These are phyloP conservation scores for Eurytoma californica DNA, from an alignment of 2,888 invertebrate species.

Conservation along the genomic window DNA sequence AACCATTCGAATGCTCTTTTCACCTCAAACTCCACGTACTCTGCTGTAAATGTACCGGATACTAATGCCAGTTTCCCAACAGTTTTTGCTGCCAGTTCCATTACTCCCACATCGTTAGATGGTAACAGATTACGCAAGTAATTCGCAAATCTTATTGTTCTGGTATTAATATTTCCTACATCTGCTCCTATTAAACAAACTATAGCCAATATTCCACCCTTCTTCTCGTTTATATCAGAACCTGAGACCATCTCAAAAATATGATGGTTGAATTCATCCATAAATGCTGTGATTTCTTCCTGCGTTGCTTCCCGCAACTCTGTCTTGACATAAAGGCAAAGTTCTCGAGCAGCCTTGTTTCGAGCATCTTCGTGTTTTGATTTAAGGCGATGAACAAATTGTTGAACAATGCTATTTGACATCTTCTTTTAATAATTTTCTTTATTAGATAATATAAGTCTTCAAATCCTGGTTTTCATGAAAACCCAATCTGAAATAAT, in stretches of 20 bases:
- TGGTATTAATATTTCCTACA: constrained; percentile 92
- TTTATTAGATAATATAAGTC: too few species aligned
- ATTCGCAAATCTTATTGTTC: constrained; percentile 94
- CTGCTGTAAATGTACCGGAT: constrained; percentile 94
- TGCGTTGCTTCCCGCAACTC: constrained; percentile 92
- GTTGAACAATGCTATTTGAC: constrained; percentile 82
- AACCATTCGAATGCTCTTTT: constrained; percentile 97
- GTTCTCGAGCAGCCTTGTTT: constrained; percentile 90
- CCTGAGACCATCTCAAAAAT: constrained; percentile 98
- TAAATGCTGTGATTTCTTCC: constrained; percentile 92
- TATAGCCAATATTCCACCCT: constrained; percentile 96
- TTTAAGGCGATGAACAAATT: constrained; percentile 91
- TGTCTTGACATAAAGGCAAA: constrained; percentile 93
- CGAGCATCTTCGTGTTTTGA: constrained; percentile 91
- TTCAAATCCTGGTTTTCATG: too few species aligned
- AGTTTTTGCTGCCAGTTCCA: constrained; percentile 97
- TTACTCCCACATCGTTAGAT: constrained; percentile 92
- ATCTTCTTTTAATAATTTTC: constrained; percentile 66
- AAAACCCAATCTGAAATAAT: constrained; percentile 34
- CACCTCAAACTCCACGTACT: constrained; percentile 98
- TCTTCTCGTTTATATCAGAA: constrained; percentile 93
- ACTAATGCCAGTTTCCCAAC: constrained; percentile 94
- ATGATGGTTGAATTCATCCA: constrained; percentile 96
- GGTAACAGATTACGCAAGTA: constrained; percentile 93
- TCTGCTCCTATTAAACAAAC: constrained; percentile 95